Evolutionary conservation across 1,140 invertebrate genomes (phyloP).

Genomic region (Diuraphis noxia): DNA sequence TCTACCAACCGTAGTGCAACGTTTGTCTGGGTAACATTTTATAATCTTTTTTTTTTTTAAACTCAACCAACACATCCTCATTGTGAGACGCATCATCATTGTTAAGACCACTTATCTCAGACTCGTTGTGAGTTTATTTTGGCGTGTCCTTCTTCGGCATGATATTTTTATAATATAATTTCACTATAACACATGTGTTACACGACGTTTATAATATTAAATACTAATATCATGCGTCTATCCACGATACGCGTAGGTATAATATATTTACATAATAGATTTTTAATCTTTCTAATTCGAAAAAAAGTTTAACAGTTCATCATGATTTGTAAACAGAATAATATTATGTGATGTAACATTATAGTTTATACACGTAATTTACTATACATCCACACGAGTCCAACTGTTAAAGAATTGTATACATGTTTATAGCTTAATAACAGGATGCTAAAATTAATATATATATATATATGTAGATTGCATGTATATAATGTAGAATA

Average conservation of each 20-base stretch:
- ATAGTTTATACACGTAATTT: neutral
- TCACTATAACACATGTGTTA: neutral
- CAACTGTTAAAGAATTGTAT: neutral
- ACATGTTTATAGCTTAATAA: neutral
- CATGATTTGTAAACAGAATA: neutral
- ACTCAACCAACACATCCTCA: neutral
- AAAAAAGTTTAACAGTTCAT: neutral
- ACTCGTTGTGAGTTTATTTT: neutral
- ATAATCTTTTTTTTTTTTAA: neutral
- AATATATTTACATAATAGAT: neutral
- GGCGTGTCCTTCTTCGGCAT: neutral
- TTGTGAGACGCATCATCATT: neutral
- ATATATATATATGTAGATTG: neutral
- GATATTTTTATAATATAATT: neutral
- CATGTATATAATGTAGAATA: neutral
- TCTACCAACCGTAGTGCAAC: neutral
- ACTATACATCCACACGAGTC: neutral
- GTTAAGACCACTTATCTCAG: conserved; percentile 15
- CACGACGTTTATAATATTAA: neutral
- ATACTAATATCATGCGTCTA: neutral
- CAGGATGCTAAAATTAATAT: neutral
- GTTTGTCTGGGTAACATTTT: neutral
- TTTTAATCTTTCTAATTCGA: neutral
- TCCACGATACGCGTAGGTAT: neutral
- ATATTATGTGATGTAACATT: neutral